Conservation (phyloP, 2,113 vertebrate genomes). For the Trichechus manatus region DNA sequence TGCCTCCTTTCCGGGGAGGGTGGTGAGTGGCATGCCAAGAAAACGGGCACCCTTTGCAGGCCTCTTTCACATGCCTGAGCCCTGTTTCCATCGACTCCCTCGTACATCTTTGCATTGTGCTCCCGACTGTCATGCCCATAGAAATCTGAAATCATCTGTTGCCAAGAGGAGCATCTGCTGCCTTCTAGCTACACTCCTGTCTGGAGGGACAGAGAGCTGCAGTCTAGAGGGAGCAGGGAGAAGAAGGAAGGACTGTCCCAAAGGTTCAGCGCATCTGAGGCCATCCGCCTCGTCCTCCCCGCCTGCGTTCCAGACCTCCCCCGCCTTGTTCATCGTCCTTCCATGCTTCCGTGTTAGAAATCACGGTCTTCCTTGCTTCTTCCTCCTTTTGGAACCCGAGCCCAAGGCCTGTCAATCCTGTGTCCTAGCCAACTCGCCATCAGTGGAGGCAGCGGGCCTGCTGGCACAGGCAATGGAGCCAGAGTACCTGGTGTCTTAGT, state of each 20-base stretch:
- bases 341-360: fast-evolving
- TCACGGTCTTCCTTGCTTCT: fast-evolving
- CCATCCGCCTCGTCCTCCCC: neutral
- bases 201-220: no score
- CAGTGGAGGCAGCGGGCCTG: neutral
- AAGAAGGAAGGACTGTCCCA: neutral
- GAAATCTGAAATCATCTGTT: neutral
- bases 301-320: neutral
- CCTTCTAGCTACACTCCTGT: neutral
- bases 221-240: neutral
- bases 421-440: fast-evolving
- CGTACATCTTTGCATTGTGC: neutral
- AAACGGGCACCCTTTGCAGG: neutral
- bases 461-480: fast-evolving
- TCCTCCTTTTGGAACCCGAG: fast-evolving
- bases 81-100: neutral
- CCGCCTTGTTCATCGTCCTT: neutral
- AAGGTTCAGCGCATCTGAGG: neutral
- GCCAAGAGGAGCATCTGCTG: neutral
- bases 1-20: no score
- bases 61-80: fast-evolving
- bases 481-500: neutral
- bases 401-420: neutral
- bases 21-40: no score
- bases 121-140: neutral